Conservation (phyloP, 1,140 invertebrate species). For the Brachionus sp. region DNA sequence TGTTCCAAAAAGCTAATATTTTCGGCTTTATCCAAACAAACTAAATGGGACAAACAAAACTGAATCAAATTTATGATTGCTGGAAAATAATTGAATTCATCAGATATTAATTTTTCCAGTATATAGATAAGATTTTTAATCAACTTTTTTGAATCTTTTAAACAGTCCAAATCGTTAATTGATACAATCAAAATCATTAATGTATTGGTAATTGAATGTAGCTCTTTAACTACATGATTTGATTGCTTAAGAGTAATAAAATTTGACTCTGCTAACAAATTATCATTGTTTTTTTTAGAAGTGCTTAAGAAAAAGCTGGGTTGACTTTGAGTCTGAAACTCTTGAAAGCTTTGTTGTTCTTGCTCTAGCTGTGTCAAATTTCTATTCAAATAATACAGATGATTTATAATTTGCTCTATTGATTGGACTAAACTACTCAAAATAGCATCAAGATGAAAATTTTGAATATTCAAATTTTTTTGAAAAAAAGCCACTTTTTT, state of each 20-base stretch:
- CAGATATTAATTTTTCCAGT: constrained; percentile 6
- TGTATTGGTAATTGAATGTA: constrained; percentile 31
- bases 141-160: neutral
- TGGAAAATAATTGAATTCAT: constrained; percentile 43
- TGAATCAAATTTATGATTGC: constrained; percentile 34
- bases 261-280: neutral
- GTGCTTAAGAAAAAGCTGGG: neutral
- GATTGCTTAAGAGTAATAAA: constrained; percentile 29
- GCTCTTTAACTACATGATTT: neutral
- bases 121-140: neutral
- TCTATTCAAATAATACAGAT: neutral
- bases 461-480: neutral
- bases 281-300: neutral
- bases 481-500: neutral
- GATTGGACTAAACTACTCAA: neutral
- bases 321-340: neutral
- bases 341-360: neutral
- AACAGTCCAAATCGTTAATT: neutral
- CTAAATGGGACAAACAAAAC: constrained; percentile 5
- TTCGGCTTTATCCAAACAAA: neutral
- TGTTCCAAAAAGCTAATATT: neutral
- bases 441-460: neutral
- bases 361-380: neutral
- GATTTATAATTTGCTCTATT: neutral
- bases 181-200: constrained; percentile 17